Evolutionary conservation across 2,797 vertebrate species (phyloP).

Genomic region (Pristis pectinata): DNA sequence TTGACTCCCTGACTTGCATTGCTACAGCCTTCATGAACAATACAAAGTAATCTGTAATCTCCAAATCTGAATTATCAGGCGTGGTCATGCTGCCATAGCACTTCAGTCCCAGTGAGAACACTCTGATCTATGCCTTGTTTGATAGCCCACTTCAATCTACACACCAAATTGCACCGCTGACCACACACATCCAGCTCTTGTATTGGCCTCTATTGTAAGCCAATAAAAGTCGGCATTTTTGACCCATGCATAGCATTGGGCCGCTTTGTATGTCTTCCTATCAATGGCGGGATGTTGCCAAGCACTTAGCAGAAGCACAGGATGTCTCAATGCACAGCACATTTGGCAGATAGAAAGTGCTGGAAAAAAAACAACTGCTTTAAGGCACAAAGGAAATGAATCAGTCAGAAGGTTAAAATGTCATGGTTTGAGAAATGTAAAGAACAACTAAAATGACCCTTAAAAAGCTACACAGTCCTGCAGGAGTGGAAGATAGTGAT

Average conservation of each 20-base stretch:
- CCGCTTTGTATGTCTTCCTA: conserved; percentile 7
- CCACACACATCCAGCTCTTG: neutral
- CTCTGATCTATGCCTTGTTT: conserved; percentile 3
- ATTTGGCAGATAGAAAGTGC: neutral
- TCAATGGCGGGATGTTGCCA: neutral
- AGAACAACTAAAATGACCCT: conserved; percentile 20
- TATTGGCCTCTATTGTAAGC: neutral
- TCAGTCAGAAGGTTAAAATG: conserved; percentile 23
- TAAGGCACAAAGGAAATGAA: conserved; percentile 29
- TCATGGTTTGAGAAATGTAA: conserved; percentile 11
- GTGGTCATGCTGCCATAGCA: neutral
- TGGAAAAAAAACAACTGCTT: conserved; percentile 1
- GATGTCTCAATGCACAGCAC: neutral
- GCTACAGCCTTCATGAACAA: neutral
- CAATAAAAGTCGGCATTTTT: neutral
- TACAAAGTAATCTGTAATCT: neutral
- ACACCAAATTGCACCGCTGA: neutral
- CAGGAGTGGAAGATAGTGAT: neutral
- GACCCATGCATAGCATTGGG: neutral
- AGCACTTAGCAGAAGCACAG: neutral
- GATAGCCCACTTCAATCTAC: neutral
- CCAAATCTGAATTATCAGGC: neutral
- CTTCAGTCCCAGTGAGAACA: neutral
- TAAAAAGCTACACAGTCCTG: neutral
- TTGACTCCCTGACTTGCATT: neutral